These are phyloP conservation scores for Diachasmimorpha longicaudata DNA, from an alignment of 1,140 invertebrate genomes.

Conservation along the genomic window DNA sequence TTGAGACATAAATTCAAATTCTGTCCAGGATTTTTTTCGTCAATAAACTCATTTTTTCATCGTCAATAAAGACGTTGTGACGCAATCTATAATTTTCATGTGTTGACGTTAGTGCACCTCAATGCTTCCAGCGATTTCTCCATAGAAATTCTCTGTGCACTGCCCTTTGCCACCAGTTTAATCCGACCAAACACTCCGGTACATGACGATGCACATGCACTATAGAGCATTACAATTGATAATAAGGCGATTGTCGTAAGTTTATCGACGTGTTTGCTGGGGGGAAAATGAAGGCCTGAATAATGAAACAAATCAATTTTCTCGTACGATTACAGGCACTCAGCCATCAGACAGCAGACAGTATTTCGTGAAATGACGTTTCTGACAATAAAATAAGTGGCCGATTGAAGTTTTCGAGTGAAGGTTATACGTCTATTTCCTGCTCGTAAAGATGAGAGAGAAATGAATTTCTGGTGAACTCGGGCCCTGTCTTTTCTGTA, in stretches of 20 bases:
- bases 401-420: slow-evolving; percentile 17
- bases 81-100: too few species aligned
- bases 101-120: too few species aligned
- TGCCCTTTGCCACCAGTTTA: not conserved
- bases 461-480: slow-evolving; percentile 39
- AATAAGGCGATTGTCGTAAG: too few species aligned
- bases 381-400: slow-evolving; percentile 37
- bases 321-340: not conserved
- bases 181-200: not conserved
- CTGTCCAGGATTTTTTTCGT: too few species aligned
- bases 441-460: slow-evolving; percentile 40
- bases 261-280: too few species aligned
- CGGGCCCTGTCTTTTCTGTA: slow-evolving; percentile 37
- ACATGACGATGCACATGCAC: too few species aligned
- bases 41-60: too few species aligned
- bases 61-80: too few species aligned
- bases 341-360: slow-evolving; percentile 8
- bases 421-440: slow-evolving; percentile 41
- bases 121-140: too few species aligned
- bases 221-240: too few species aligned
- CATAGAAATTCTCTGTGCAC: too few species aligned
- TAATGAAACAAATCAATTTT: not conserved
- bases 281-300: not conserved
- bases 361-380: slow-evolving; percentile 42
- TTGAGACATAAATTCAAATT: too few species aligned